phyloP scores from a whole-genome alignment of 2,797 vertebrate genomes.

The Acipenser transmontanus region DNA sequence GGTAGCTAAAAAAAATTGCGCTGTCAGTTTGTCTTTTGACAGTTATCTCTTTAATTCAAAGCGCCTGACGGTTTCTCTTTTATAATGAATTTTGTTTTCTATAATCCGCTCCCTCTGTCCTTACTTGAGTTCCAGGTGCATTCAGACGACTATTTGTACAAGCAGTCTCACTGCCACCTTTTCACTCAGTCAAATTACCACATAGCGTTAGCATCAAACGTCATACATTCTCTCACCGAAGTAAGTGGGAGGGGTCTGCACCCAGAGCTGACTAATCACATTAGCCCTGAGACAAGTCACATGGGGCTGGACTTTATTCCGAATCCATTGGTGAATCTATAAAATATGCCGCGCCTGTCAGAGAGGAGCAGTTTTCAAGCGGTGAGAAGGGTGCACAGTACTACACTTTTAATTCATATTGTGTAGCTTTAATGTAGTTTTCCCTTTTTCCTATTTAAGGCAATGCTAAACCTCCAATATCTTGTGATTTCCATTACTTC shows the following conservation, averaged over 20 bases:
- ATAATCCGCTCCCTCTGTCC: too few relatives aligned
- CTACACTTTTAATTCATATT: too few relatives aligned
- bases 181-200: conserved; percentile 16
- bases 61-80: conserved; percentile 4
- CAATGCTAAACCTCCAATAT: too few relatives aligned
- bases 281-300: conserved; percentile 4
- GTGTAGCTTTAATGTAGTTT: too few relatives aligned
- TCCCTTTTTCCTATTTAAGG: too few relatives aligned
- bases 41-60: background rate
- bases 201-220: conserved; percentile 4
- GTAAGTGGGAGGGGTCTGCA: conserved; percentile 28
- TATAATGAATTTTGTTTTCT: background rate
- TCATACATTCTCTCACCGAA: conserved; percentile 11
- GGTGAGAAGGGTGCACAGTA: too few relatives aligned
- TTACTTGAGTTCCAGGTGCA: background rate
- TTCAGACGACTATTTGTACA: background rate
- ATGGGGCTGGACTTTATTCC: background rate
- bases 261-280: conserved; percentile 9
- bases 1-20: background rate
- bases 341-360: too few relatives aligned
- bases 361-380: too few relatives aligned
- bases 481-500: too few relatives aligned
- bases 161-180: conserved; percentile 21
- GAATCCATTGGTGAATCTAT: too few relatives aligned
- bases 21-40: background rate